phyloP scores from a whole-genome alignment of 2,797 vertebrate genomes.

The Protosalanx chinensis region DNA sequence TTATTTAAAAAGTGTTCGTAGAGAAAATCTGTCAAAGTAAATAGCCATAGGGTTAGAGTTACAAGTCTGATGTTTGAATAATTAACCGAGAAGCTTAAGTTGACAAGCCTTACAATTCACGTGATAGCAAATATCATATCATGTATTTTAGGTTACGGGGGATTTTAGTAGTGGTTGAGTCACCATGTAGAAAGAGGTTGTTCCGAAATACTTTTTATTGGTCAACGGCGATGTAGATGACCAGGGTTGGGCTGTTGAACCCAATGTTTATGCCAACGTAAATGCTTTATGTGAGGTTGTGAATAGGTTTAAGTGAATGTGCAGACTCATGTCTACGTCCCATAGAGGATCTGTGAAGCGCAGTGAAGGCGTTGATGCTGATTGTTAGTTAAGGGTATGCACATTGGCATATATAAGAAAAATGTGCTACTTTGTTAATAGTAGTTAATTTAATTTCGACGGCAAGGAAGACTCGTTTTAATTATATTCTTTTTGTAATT shows the following conservation, averaged over 20 bases:
- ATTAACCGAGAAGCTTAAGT: conserved; percentile 1
- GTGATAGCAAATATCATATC: conserved; percentile 9
- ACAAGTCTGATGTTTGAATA: conserved; percentile 32
- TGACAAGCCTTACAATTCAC: conserved; percentile 24
- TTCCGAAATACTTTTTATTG: conserved; percentile 6
- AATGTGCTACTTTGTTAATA: conserved; percentile 45
- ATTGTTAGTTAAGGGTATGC: conserved; percentile 41
- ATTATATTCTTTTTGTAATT: conserved; percentile 28
- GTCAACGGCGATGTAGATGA: neutral
- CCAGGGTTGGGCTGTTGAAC: neutral
- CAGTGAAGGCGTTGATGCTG: conserved; percentile 12
- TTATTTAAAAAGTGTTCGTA: neutral
- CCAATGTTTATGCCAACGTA: neutral
- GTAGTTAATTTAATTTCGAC: conserved; percentile 28
- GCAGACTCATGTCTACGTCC: neutral
- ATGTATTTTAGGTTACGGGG: neutral
- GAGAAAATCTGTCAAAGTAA: neutral
- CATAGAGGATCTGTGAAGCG: conserved; percentile 4
- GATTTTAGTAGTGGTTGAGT: neutral
- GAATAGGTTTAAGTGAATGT: neutral
- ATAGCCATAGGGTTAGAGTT: conserved; percentile 4
- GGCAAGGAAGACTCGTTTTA: conserved; percentile 14
- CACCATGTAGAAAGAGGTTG: neutral
- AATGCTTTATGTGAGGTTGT: neutral
- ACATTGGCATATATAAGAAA: conserved; percentile 43